Evolutionary conservation across 2,113 vertebrate species (phyloP), one percentile per base, ranked within the genome.

Genomic region (Gambusia affinis): DNA sequence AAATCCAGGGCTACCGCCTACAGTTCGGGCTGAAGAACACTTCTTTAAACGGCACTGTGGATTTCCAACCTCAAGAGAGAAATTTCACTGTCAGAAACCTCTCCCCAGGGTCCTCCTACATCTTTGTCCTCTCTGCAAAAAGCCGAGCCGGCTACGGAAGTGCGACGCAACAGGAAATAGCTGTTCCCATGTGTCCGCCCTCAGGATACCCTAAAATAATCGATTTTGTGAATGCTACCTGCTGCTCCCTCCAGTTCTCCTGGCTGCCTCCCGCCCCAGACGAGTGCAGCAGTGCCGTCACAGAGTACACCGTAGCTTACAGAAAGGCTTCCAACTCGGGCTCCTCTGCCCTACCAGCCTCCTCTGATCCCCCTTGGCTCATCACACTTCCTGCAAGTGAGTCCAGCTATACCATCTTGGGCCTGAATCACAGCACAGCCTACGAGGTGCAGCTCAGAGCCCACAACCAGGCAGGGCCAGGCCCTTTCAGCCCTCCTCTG

Each of bases 381-480:
- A 95, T 96, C 28, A 95, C 94, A 31, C 88, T 98, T 60, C 92
- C 94, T 29, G 94, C 95, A 8, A 94, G 92, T 39, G 95, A 96
- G 91, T 95, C 94, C 79, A 94, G 92, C 7, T 96, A 95, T 94
- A 96, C 95, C 72, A 92, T 98, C 84, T 93, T 90, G 85, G 96
- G 96, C 90, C 95, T 97, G 89, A 96, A 95, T 94, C 96, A 96
- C 84, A 96, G 96, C 95, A 96, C 96, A 27, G 95, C 94, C 89
- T 98, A 98, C 72, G 95, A 96, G 70, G 94, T 99, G 92, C 97
- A 96, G 93, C 95, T 99, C 89, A 95, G 96, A 76, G 97, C 96
- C 67, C 96, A 96, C 93, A 98, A 96, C 91, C 95, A 94, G 92
- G 96, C 95, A 75, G 97, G 97, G 86, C 95, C 97, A 0, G 97